Evolutionary conservation across 1,140 invertebrate species (phyloP).

Genomic region (Pollicipes pollicipes): DNA sequence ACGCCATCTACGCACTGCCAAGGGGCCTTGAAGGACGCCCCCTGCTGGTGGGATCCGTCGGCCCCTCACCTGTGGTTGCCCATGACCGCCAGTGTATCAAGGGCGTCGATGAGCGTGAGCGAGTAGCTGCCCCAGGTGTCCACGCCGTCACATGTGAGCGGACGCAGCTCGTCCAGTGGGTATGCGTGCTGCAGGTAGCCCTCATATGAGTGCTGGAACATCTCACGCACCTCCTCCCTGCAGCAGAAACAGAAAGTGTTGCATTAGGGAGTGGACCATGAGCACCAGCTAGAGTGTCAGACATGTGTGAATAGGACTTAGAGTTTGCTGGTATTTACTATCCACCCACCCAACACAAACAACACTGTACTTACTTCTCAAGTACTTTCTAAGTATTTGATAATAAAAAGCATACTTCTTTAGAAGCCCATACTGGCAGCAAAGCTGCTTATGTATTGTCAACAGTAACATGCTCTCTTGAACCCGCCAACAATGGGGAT

Average conservation of each 20-base stretch:
- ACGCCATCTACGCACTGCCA: no score
- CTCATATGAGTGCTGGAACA: constrained; percentile 95
- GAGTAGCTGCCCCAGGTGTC: constrained; percentile 47
- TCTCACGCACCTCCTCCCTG: constrained; percentile 56
- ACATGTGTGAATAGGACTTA: no score
- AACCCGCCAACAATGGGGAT: neutral
- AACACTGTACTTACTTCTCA: no score
- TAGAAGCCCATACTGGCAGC: no score
- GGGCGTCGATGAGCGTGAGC: constrained; percentile 86
- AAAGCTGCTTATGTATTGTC: no score
- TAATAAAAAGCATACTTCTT: no score
- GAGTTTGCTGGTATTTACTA: no score
- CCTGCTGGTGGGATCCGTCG: no score
- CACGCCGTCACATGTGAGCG: constrained; percentile 42
- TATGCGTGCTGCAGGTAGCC: constrained; percentile 88
- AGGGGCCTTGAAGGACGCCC: no score
- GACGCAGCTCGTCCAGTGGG: constrained; percentile 91
- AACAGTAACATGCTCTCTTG: neutral
- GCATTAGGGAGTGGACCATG: no score
- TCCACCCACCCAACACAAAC: no score
- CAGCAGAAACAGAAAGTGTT: neutral
- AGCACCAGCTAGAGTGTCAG: neutral
- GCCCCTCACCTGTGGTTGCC: constrained; percentile 51
- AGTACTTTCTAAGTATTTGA: no score
- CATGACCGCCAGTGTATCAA: constrained; percentile 91